Percentiles rank a stretch among this genome's conserved stretches.
phyloP scores from a whole-genome alignment of 2,888 invertebrate genomes.

The Tortrix viridana region DNA sequence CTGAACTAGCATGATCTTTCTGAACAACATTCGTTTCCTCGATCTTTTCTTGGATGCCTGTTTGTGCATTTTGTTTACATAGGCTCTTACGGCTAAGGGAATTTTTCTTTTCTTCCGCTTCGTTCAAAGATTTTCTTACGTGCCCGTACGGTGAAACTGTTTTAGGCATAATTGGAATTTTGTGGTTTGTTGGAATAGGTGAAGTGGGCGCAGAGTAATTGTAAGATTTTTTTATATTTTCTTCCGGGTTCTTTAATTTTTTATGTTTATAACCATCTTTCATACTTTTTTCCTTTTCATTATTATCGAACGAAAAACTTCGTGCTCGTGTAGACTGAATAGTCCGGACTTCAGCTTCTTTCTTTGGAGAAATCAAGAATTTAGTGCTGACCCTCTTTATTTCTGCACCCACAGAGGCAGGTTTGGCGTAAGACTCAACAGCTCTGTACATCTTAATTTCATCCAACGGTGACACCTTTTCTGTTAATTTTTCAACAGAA shows the following conservation, averaged over 20 bases:
- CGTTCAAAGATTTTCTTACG: constrained; percentile 69
- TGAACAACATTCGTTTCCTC: constrained; percentile 1
- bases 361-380: constrained; percentile 77
- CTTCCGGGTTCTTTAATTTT: constrained; percentile 34
- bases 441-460: constrained; percentile 69
- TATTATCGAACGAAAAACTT: constrained; percentile 70
- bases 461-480: constrained; percentile 63
- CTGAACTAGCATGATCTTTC: constrained; percentile 42
- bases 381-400: constrained; percentile 77
- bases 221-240: constrained; percentile 58
- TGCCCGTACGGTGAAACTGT: constrained; percentile 74
- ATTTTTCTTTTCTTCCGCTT: constrained; percentile 71
- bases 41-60: background rate
- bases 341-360: constrained; percentile 76
- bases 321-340: constrained; percentile 75
- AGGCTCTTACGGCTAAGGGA: constrained; percentile 57
- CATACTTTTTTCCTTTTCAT: constrained; percentile 45
- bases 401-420: constrained; percentile 76
- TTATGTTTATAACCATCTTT: constrained; percentile 20
- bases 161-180: constrained; percentile 74
- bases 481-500: constrained; percentile 68
- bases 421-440: constrained; percentile 59
- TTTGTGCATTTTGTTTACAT: background rate
- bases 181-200: constrained; percentile 66
- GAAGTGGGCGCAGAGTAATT: constrained; percentile 79